A percentile compares a stretch with the other conserved stretches of the same genome.
These are phyloP conservation scores for Hypercompe scribonia DNA, from an alignment of 2,888 invertebrate genomes.

Conservation along the genomic window DNA sequence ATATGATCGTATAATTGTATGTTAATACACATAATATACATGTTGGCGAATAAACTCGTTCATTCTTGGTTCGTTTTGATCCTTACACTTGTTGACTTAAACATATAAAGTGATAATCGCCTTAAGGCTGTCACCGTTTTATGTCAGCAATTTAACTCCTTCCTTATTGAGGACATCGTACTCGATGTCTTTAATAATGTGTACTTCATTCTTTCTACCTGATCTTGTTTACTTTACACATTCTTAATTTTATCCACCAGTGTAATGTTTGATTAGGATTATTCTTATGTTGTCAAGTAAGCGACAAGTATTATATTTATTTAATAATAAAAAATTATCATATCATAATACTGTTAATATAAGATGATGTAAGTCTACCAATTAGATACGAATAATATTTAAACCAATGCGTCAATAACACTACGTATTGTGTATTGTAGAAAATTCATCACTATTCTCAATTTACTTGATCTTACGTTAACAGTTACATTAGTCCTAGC, in stretches of 20 bases:
- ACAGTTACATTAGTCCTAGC: too few relatives aligned
- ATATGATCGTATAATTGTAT: background rate
- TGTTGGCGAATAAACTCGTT: background rate
- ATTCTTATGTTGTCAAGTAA: background rate
- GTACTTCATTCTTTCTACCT: background rate
- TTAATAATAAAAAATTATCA: background rate
- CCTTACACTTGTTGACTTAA: slow-evolving; percentile 30
- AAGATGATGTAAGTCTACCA: background rate
- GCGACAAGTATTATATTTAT: background rate
- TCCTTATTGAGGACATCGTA: slow-evolving; percentile 41
- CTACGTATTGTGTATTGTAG: too few relatives aligned
- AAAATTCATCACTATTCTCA: too few relatives aligned
- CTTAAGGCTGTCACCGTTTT: slow-evolving; percentile 26
- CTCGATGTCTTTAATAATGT: background rate
- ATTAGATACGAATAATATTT: background rate
- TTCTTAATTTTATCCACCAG: background rate
- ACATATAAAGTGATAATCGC: slow-evolving; percentile 35
- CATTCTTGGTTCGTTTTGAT: slow-evolving; percentile 10
- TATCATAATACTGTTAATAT: background rate
- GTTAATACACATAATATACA: background rate
- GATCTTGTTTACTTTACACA: background rate
- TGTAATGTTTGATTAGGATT: background rate
- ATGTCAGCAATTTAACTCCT: slow-evolving; percentile 33
- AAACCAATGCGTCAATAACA: too few relatives aligned
- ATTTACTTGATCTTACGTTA: too few relatives aligned